A percentile compares a stretch with the other conserved stretches of the same genome.
Evolutionary conservation across 2,797 vertebrate species (phyloP).

Genomic region (Margarornis squamiger): DNA sequence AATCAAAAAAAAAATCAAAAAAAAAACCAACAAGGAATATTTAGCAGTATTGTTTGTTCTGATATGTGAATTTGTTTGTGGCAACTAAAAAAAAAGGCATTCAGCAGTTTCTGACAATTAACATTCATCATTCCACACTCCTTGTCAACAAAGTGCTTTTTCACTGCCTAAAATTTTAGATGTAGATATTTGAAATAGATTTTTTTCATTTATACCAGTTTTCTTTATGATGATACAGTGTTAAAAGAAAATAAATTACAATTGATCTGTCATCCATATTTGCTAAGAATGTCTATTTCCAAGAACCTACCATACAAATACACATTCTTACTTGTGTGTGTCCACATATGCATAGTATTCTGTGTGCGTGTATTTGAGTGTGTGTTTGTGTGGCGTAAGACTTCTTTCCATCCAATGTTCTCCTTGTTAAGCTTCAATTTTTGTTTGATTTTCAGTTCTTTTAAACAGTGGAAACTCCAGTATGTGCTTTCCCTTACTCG

Average conservation of each 20-base stretch:
- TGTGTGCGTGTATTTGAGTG: constrained; percentile 60
- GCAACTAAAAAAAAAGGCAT: constrained; percentile 82
- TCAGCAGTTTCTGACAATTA: constrained; percentile 84
- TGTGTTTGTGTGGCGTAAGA: constrained; percentile 62
- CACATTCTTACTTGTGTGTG: constrained; percentile 76
- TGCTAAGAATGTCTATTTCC: constrained; percentile 88
- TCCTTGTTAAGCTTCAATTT: constrained; percentile 62
- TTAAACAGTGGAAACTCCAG: constrained; percentile 66
- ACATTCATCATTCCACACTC: constrained; percentile 86
- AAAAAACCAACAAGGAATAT: constrained; percentile 78
- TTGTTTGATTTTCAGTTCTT: constrained; percentile 34
- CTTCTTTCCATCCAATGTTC: constrained; percentile 57
- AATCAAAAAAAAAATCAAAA: neutral
- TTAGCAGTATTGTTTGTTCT: constrained; percentile 89
- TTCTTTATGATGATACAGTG: constrained; percentile 88
- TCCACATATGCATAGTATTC: constrained; percentile 58
- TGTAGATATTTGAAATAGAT: constrained; percentile 94
- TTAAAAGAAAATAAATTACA: constrained; percentile 89
- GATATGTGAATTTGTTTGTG: constrained; percentile 89
- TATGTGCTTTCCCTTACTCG: constrained; percentile 68
- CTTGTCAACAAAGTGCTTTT: constrained; percentile 93
- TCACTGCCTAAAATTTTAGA: constrained; percentile 97
- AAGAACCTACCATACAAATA: constrained; percentile 75
- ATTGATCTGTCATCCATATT: constrained; percentile 89
- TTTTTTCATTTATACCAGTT: constrained; percentile 88